These are phyloP conservation scores for Drosophila tani DNA, from an alignment of 1,140 invertebrate species.

Conservation along the genomic window DNA sequence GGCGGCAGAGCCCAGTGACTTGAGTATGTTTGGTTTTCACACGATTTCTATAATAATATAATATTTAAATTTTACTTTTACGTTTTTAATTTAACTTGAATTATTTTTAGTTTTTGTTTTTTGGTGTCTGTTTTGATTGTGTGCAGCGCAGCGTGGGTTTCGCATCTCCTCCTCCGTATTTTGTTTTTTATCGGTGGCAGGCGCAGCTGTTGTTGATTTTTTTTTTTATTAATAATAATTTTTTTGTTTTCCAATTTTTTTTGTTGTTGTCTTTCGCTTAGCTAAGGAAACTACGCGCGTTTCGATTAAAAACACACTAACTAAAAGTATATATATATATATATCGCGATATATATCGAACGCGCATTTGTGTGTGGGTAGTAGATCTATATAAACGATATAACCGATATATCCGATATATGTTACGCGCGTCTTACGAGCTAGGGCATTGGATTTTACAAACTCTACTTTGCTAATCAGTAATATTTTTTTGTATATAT, in stretches of 20 bases:
- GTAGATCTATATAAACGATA: slow-evolving; percentile 40
- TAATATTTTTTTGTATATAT: slow-evolving; percentile 40
- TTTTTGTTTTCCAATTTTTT: slow-evolving; percentile 28
- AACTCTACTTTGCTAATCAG: slow-evolving; percentile 33
- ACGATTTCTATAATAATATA: slow-evolving; percentile 45
- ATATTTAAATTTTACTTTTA: slow-evolving; percentile 47
- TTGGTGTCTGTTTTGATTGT: slow-evolving; percentile 65
- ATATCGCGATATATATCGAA: slow-evolving; percentile 29
- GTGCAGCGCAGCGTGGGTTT: slow-evolving; percentile 53
- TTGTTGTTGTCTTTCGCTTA: slow-evolving; percentile 45
- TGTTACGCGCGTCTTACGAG: slow-evolving; percentile 28
- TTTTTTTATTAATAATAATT: slow-evolving; percentile 14
- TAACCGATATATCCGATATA: slow-evolving; percentile 40
- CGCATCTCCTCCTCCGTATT: slow-evolving; percentile 7
- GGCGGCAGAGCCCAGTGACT: slow-evolving; percentile 63
- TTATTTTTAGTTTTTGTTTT: slow-evolving; percentile 42
- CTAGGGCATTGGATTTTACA: slow-evolving; percentile 54
- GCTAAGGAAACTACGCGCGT: slow-evolving; percentile 60
- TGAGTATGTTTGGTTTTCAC: slow-evolving; percentile 53
- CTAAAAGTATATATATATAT: slow-evolving; percentile 52
- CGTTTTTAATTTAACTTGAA: slow-evolving; percentile 50
- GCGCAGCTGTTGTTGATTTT: slow-evolving; percentile 22
- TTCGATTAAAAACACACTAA: slow-evolving; percentile 60
- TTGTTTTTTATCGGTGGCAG: slow-evolving; percentile 38
- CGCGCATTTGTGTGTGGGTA: slow-evolving; percentile 12